These are phyloP conservation scores for Petrocephalus sullivani DNA, from an alignment of 2,797 vertebrate species.

Conservation along the genomic window DNA sequence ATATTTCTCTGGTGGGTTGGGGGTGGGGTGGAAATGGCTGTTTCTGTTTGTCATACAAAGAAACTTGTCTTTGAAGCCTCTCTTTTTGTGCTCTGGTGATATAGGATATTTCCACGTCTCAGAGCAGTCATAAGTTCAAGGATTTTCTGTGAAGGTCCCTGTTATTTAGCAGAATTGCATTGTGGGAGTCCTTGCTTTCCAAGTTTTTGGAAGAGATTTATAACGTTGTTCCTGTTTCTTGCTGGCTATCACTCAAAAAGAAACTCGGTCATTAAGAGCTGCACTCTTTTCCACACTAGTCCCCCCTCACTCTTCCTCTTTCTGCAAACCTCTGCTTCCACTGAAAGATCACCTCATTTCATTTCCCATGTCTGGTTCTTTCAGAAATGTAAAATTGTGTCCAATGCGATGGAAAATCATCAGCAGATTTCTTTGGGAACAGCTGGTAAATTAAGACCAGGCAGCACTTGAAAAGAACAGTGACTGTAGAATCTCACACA, in stretches of 20 bases:
- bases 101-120: constrained; percentile 49
- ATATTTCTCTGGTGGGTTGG: neutral
- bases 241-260: constrained; percentile 45
- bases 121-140: constrained; percentile 38
- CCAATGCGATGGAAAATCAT: neutral
- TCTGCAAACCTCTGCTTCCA: neutral
- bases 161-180: constrained; percentile 39
- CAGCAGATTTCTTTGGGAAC: neutral
- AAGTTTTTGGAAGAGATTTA: constrained; percentile 56
- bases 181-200: constrained; percentile 31
- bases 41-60: constrained; percentile 19
- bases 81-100: constrained; percentile 35
- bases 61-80: constrained; percentile 23
- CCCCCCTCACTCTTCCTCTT: neutral
- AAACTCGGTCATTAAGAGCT: constrained; percentile 54
- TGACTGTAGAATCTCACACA: neutral
- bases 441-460: neutral
- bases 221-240: constrained; percentile 51
- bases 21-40: neutral
- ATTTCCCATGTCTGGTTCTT: neutral
- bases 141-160: constrained; percentile 65
- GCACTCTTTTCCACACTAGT: too few species aligned
- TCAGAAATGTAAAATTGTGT: neutral
- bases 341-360: neutral
- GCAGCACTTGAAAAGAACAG: neutral